phyloP scores from a whole-genome alignment of 2,113 vertebrate genomes.

The Loxodonta africana region DNA sequence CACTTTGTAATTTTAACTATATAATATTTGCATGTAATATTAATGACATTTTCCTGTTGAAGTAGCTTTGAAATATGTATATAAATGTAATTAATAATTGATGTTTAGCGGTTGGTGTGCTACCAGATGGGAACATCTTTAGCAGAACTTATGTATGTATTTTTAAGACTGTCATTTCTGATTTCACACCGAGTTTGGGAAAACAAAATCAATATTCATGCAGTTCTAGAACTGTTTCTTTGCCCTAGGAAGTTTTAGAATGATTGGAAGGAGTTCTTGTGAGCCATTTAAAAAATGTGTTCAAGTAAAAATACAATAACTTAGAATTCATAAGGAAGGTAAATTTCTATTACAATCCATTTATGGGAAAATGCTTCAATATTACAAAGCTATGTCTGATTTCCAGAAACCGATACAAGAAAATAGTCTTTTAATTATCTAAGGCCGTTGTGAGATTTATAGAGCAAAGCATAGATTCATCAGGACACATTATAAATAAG shows the following conservation, averaged over 20 bases:
- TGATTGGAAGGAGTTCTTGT: not conserved
- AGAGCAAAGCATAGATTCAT: constrained; percentile 4
- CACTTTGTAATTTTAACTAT: not conserved
- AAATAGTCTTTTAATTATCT: not conserved
- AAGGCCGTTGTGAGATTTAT: not conserved
- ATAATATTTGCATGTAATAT: not conserved
- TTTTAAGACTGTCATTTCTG: not conserved
- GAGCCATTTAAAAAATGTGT: not conserved
- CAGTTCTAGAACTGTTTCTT: constrained; percentile 25
- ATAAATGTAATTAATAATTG: constrained; percentile 46
- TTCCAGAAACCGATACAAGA: constrained; percentile 3
- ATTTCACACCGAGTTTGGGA: constrained; percentile 17
- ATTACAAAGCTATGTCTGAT: not conserved
- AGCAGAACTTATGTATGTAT: constrained; percentile 6
- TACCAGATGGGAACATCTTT: constrained; percentile 20
- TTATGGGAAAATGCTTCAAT: not conserved
- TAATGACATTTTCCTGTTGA: not conserved
- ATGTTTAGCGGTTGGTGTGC: not conserved
- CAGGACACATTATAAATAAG: not conserved
- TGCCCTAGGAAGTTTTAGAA: not conserved
- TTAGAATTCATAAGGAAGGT: constrained; percentile 1
- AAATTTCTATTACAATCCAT: not conserved
- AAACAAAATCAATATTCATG: not conserved
- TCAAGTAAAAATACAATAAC: not conserved
- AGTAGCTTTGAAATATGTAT: constrained; percentile 26